Evolutionary conservation across 2,113 vertebrate genomes (phyloP).

Genomic region (Pimephales promelas): DNA sequence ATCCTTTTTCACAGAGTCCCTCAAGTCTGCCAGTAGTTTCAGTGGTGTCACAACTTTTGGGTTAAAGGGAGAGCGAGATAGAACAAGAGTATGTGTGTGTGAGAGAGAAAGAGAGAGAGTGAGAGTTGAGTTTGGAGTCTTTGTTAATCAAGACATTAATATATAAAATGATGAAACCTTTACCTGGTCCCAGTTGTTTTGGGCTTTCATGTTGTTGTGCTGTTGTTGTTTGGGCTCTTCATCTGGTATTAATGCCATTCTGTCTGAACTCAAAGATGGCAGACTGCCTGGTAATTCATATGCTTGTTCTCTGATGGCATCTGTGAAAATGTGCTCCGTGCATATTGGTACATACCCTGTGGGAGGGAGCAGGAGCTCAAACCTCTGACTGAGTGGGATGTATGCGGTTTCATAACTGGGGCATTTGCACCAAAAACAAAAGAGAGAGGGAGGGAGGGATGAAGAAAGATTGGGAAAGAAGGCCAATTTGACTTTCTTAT

Average conservation of each 20-base stretch:
- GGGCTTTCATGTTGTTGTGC: conserved; percentile 85
- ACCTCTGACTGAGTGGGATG: conserved; percentile 78
- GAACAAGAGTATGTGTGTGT: background rate
- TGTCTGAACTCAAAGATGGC: conserved; percentile 84
- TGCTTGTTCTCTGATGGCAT: conserved; percentile 85
- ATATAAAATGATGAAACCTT: conserved; percentile 84
- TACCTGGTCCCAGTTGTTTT: conserved; percentile 82
- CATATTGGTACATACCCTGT: conserved; percentile 83
- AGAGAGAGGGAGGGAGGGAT: conserved; percentile 30
- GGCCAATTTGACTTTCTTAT: conserved; percentile 68
- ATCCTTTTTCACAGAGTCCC: conserved; percentile 68
- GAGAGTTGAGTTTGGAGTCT: conserved; percentile 66
- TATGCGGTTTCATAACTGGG: conserved; percentile 83
- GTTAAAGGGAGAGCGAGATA: conserved; percentile 43
- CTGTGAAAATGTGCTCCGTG: conserved; percentile 82
- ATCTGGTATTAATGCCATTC: conserved; percentile 86
- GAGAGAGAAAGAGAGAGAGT: background rate
- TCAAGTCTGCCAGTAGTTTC: conserved; percentile 71
- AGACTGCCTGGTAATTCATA: conserved; percentile 84
- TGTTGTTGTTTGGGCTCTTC: conserved; percentile 82
- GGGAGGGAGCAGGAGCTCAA: conserved; percentile 77
- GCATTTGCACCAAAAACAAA: conserved; percentile 72
- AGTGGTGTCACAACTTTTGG: conserved; percentile 74
- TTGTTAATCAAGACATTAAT: conserved; percentile 83
- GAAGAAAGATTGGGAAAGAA: conserved; percentile 38